Base-by-base conservation (phyloP, 2,113 vertebrate species). In the Alligator mississippiensis region DNA sequence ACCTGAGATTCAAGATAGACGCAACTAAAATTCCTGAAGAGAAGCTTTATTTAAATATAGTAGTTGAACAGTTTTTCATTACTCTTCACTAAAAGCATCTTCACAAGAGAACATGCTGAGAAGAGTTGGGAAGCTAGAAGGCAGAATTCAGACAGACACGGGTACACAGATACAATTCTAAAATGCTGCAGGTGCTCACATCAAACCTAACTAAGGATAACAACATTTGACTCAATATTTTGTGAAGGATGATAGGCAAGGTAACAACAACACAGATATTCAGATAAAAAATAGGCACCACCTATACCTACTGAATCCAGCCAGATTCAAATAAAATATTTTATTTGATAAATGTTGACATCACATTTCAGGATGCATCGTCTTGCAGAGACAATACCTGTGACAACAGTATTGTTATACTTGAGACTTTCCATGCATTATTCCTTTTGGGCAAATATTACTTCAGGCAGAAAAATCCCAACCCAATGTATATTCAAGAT, bases 401-500 rank as follows among this genome's bases (percentile, higher is more conserved):
- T 70, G 87, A 81, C 74, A 83, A 64, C 85, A 81, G 17, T 72
- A 12, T 72, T 72, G 30, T n/a, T 63, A 82, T 28, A 54, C 63
- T 74, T 89, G 80, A 83, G 54, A 91, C 81, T 77, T 94, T 64
- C 76, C 38, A 87, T 75, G 55, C 21, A 70, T 85, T 94, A 80
- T 82, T 93, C 25, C 91, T 64, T 72, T 82, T 11, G 1, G 90
- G 75, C 30, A 87, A 91, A 75, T 64, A 88, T 87, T 68, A 82
- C 22, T 84, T 47, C 0, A 2, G 68, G 78, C 82, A 93, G 90
- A 93, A 91, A 79, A 93, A 60, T 27, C 87, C 83, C 80, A 87
- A 14, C 66, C 55, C 79, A 83, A 89, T 30, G 83, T 79, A 81
- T 21, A 93, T 87, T 89, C 60, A 90, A 87, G 88, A 91, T 85